Evolutionary conservation across 2,888 invertebrate genomes (phyloP), one percentile per base, ranked within the genome.

Genomic region (Nymphalis polychloros): DNA sequence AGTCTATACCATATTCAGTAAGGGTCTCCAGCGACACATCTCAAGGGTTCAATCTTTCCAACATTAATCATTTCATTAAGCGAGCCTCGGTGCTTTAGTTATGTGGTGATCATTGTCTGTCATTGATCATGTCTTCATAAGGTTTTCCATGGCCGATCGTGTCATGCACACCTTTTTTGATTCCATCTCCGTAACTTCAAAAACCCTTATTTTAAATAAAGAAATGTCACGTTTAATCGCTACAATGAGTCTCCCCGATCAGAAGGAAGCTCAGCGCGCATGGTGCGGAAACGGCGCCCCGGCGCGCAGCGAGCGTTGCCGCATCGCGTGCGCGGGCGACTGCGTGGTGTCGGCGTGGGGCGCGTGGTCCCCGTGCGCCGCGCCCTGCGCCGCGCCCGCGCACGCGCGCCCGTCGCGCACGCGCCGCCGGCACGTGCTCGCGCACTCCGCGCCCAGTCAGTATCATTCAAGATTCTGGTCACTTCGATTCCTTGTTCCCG

Each of bases 301-400:
- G 0, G 84, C 89, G 0, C 88, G 89, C 53, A 90, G 86, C 48
- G 94, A 94, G 78, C 89, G 93, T 8, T 95, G 95, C 78, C 93
- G 94, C 73, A 93, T 95, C 73, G 94, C 95, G 2, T 95, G 95
- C 81, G 93, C 95, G 0, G 93, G 94, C n/a, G 95, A 95, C 87
- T 95, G 95, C 81, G 94, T 95, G 41, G 93, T 95, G 62, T 94
- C 95, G 0, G 87, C 94, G 0, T 95, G 95, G 95, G 93, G 90
- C 0, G 78, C 89, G 0, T 95, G 95, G 95, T 82, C 89, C 0
- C 83, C 87, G 0, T 94, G 94, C 81, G 82, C 88, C 0, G 87
- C 88, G 3, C 62, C 87, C 8, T 93, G 93, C 72, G 85, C 87
- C 7, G 83, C 89, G 0, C 81, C 84, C 6, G 76, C 81, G 0